Conservation (phyloP, 2,888 invertebrate genomes). For the Nephrotoma flavescens region DNA sequence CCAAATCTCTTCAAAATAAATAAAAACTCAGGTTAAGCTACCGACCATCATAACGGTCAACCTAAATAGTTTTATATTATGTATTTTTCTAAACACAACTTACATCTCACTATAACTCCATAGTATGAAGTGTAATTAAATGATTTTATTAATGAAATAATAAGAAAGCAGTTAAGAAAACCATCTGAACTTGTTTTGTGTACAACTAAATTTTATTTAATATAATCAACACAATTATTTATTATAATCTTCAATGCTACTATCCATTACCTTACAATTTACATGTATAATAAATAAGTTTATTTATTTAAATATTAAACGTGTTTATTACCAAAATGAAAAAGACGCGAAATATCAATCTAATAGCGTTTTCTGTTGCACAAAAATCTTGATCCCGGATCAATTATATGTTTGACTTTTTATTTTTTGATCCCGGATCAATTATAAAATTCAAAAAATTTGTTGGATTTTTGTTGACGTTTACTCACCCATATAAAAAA, state of each 20-base stretch:
- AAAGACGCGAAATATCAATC: too few relatives aligned
- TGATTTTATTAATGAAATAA: background rate
- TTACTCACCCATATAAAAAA: too few relatives aligned
- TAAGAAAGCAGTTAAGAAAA: background rate
- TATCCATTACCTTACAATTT: background rate
- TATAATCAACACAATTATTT: background rate
- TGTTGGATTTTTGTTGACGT: too few relatives aligned
- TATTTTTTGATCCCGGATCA: too few relatives aligned
- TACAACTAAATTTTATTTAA: background rate
- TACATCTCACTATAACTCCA: background rate
- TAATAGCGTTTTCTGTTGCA: too few relatives aligned
- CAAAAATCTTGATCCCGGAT: too few relatives aligned
- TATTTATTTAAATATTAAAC: background rate
- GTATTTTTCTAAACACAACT: background rate
- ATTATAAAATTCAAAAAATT: too few relatives aligned
- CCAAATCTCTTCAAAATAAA: too few relatives aligned
- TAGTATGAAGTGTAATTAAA: background rate
- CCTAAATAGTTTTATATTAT: background rate
- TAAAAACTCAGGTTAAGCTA: background rate
- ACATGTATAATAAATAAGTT: background rate
- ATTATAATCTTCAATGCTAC: background rate
- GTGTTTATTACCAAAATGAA: background rate
- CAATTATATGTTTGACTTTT: too few relatives aligned
- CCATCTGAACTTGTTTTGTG: background rate
- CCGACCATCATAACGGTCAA: background rate